A percentile compares a stretch with the other conserved stretches of the same genome.
Conservation (phyloP, 2,888 invertebrate species). For the Dasypolia templi region DNA sequence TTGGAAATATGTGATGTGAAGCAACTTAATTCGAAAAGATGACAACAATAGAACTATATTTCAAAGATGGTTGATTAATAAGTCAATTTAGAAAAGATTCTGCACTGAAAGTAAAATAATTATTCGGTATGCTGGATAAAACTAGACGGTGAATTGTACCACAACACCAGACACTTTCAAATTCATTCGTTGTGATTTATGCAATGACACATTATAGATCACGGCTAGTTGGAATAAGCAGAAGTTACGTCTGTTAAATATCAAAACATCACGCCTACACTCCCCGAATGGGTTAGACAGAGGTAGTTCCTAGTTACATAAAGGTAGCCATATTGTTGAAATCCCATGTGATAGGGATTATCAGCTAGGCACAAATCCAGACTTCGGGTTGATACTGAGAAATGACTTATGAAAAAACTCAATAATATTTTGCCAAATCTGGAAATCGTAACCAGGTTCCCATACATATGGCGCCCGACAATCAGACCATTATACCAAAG, state of each 20-base stretch:
- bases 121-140: background rate
- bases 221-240: background rate
- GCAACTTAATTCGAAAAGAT: background rate
- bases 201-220: background rate
- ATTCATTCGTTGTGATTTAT: constrained; percentile 11
- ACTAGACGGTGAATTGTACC: background rate
- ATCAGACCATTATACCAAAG: background rate
- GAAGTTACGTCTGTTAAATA: background rate
- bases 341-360: too few species aligned
- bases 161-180: constrained; percentile 6
- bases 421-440: too few species aligned
- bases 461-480: background rate
- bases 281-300: background rate
- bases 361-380: too few species aligned
- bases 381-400: too few species aligned
- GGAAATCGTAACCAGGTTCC: background rate
- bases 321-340: too few species aligned
- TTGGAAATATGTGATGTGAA: background rate
- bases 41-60: background rate
- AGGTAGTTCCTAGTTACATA: too few species aligned
- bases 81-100: background rate
- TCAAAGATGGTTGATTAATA: background rate
- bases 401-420: too few species aligned
- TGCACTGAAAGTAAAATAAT: background rate
- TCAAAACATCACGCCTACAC: background rate